phyloP scores from a whole-genome alignment of 2,113 vertebrate species.

The Thermophis baileyi region DNA sequence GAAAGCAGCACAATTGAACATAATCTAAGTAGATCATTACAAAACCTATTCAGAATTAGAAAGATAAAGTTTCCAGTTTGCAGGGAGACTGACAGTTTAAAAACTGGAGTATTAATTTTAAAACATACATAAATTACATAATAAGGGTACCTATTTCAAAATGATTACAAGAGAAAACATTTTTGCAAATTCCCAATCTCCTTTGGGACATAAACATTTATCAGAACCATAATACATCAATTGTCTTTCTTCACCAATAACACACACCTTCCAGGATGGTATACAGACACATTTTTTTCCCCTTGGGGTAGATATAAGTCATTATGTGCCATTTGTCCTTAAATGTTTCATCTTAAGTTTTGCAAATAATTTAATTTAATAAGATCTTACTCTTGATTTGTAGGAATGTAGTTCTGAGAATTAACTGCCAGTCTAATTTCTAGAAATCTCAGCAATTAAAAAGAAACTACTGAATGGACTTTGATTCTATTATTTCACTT shows the following conservation, averaged over 20 bases:
- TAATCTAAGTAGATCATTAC: background rate
- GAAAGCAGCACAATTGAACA: background rate
- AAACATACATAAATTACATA: background rate
- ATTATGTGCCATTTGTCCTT: slow-evolving; percentile 17
- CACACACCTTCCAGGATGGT: background rate
- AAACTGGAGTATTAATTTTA: background rate
- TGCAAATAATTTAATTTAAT: slow-evolving; percentile 5
- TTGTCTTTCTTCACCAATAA: background rate
- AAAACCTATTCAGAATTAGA: background rate
- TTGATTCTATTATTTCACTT: slow-evolving; percentile 58
- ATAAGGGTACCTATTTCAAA: background rate
- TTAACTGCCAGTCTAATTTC: slow-evolving; percentile 46
- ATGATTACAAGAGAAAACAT: background rate
- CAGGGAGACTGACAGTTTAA: background rate
- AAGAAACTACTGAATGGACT: slow-evolving; percentile 47
- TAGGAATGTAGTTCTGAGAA: slow-evolving; percentile 38
- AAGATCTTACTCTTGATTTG: slow-evolving; percentile 8
- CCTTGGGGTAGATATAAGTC: slow-evolving; percentile 14
- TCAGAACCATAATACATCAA: background rate
- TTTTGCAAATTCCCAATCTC: background rate
- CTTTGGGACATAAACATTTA: background rate
- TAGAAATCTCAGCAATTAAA: slow-evolving; percentile 53
- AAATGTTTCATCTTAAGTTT: slow-evolving; percentile 32
- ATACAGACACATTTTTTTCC: background rate
- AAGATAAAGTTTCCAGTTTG: background rate